phyloP scores from a whole-genome alignment of 2,888 invertebrate species.

The Lobophora halterata region DNA sequence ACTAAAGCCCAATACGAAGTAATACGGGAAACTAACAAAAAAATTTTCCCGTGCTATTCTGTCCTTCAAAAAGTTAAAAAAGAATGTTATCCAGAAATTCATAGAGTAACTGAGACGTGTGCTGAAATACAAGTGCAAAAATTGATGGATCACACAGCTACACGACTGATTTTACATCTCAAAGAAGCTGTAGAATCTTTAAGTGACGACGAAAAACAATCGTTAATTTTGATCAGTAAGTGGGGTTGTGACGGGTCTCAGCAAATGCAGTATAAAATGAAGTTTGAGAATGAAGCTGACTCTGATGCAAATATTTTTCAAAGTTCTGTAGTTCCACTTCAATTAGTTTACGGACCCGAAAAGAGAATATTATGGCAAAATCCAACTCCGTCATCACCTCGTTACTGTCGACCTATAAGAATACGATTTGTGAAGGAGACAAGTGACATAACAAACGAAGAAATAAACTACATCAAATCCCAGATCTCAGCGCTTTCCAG shows the following conservation, averaged over 20 bases:
- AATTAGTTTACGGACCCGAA: constrained; percentile 1
- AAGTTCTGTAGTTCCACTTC: constrained; percentile 17
- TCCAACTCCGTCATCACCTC: constrained; percentile 31
- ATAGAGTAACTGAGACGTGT: constrained; percentile 18
- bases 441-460: too few species aligned
- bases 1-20: constrained; percentile 20
- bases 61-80: constrained; percentile 16
- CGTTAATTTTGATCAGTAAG: constrained; percentile 23
- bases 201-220: too few species aligned
- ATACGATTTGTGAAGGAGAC: constrained; percentile 14
- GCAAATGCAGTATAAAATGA: constrained; percentile 35
- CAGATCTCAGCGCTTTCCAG: too few species aligned
- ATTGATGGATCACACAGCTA: too few species aligned
- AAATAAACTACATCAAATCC: too few species aligned
- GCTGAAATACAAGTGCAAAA: constrained; percentile 14
- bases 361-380: constrained; percentile 35
- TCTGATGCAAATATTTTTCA: constrained; percentile 39
- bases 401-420: constrained; percentile 28
- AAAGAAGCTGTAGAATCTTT: too few species aligned
- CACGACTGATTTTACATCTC: too few species aligned
- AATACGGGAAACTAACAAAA: constrained; percentile 17
- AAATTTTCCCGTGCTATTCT: constrained; percentile 21
- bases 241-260: constrained; percentile 39
- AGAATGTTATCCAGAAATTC: constrained; percentile 24
- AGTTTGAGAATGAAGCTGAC: constrained; percentile 28